A percentile compares a stretch with the other conserved stretches of the same genome.
Conservation (phyloP, 2,113 vertebrate species). For the Osmerus eperlanus region DNA sequence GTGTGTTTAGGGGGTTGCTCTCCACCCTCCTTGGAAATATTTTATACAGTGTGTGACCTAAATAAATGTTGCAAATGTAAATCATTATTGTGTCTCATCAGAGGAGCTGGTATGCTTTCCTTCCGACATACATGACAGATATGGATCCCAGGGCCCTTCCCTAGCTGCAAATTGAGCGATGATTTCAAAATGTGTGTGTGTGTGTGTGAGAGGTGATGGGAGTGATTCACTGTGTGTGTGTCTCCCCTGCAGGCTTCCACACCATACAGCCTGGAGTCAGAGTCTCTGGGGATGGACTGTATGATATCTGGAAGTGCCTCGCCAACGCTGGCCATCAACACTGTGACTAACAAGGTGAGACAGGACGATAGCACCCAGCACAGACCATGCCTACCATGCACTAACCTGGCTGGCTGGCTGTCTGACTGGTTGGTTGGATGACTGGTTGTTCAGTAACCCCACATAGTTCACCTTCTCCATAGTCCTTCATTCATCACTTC, state of each 20-base stretch:
- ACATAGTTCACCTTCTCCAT: no score
- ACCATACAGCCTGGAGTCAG: constrained; percentile 90
- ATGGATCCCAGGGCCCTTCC: neutral
- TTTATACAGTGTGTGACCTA: constrained; percentile 23
- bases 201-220: neutral
- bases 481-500: no score
- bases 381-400: constrained; percentile 65
- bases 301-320: constrained; percentile 95
- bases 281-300: constrained; percentile 93
- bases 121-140: neutral
- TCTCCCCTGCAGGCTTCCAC: constrained; percentile 80
- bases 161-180: no score
- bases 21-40: constrained; percentile 13
- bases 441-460: no score
- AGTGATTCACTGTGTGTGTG: neutral
- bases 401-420: constrained; percentile 51
- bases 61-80: constrained; percentile 32
- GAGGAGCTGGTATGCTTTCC: neutral
- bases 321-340: constrained; percentile 94
- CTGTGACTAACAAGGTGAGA: constrained; percentile 92
- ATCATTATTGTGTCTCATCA: constrained; percentile 34
- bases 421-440: no score
- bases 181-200: neutral
- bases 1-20: constrained; percentile 17
- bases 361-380: constrained; percentile 35